These are phyloP conservation scores for Rhagoletis pomonella DNA, from an alignment of 1,140 invertebrate genomes.

Conservation along the genomic window DNA sequence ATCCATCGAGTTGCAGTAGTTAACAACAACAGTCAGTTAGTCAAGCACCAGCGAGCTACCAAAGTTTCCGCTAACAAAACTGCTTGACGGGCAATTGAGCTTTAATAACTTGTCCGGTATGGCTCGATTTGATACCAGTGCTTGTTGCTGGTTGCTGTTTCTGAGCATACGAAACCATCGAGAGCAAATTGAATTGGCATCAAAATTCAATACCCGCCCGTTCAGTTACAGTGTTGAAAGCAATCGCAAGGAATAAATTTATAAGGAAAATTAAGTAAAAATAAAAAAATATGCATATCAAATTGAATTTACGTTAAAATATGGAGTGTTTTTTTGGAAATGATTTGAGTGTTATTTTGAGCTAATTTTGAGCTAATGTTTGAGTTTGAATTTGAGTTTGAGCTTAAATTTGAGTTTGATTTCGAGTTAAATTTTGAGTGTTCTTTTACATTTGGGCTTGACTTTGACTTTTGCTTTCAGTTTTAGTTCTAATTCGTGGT, in stretches of 20 bases:
- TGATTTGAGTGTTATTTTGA: too few species aligned
- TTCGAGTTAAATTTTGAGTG: too few species aligned
- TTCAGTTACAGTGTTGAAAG: neutral
- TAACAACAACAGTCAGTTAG: neutral
- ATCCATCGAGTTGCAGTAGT: neutral
- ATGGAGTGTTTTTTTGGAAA: too few species aligned
- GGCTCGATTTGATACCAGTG: neutral
- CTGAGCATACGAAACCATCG: neutral
- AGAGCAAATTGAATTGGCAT: neutral
- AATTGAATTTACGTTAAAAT: too few species aligned
- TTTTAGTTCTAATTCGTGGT: too few species aligned
- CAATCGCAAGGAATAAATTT: neutral
- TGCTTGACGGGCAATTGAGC: slow-evolving; percentile 8
- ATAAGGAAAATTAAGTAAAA: neutral
- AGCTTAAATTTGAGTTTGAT: neutral
- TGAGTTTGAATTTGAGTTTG: neutral
- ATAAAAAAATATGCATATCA: neutral
- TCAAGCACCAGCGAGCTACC: neutral
- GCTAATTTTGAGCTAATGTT: neutral
- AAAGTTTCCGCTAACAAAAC: neutral
- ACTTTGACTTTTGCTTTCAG: too few species aligned
- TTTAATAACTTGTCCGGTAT: neutral
- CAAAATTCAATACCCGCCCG: neutral
- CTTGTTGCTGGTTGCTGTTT: neutral
- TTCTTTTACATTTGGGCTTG: too few species aligned